Conservation (phyloP, 2,113 vertebrate species). For the Cynopterus brachyotis region DNA sequence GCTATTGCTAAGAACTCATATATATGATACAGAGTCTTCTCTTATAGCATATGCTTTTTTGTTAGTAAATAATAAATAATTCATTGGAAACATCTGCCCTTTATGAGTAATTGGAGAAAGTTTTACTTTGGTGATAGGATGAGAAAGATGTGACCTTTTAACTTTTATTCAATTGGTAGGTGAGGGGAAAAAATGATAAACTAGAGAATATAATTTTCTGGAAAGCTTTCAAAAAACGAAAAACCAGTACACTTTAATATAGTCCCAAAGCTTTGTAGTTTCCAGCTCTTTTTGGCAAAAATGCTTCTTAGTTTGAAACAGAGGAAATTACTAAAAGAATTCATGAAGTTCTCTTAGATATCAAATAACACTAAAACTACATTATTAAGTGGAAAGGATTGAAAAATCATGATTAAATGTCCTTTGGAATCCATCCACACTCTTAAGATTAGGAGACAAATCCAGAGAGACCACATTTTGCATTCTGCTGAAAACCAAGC, state of each 20-base stretch:
- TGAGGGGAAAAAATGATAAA: constrained; percentile 14
- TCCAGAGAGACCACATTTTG: constrained; percentile 52
- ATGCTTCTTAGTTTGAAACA: constrained; percentile 54
- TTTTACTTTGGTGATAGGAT: constrained; percentile 64
- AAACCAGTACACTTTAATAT: constrained; percentile 7
- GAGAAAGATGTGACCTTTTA: constrained; percentile 70
- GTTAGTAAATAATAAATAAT: constrained; percentile 70
- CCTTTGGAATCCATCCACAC: constrained; percentile 51
- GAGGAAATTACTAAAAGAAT: constrained; percentile 66
- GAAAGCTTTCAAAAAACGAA: constrained; percentile 48
- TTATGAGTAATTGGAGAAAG: constrained; percentile 70
- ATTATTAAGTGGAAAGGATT: constrained; percentile 62
- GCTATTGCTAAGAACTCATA: constrained; percentile 18
- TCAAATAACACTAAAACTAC: constrained; percentile 57
- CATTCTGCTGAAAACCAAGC: constrained; percentile 49
- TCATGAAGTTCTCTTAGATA: constrained; percentile 52
- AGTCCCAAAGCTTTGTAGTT: constrained; percentile 27
- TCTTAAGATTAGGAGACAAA: constrained; percentile 63
- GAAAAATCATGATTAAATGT: constrained; percentile 52
- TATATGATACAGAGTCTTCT: neutral
- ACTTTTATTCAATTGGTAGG: constrained; percentile 62
- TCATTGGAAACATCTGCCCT: constrained; percentile 64
- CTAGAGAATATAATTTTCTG: constrained; percentile 63
- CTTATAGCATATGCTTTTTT: constrained; percentile 37
- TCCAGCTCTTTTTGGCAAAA: constrained; percentile 52